Conservation (phyloP, 2,888 invertebrate genomes). For the Eudemis profundana region DNA sequence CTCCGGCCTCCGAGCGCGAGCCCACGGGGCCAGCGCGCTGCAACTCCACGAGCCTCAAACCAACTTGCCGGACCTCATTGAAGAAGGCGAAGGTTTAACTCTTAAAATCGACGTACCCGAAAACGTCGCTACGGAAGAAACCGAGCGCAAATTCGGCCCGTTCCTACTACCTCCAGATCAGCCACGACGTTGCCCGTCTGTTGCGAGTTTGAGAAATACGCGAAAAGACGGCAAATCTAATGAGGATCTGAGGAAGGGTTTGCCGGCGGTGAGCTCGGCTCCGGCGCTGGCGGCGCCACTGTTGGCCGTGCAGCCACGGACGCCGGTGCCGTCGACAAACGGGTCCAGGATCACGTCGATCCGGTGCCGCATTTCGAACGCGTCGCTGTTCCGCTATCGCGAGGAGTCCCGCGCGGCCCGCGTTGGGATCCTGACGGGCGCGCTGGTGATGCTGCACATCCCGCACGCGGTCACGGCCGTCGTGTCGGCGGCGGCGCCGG, state of each 20-base stretch:
- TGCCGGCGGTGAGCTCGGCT: constrained; percentile 82
- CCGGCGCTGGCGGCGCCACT: constrained; percentile 78
- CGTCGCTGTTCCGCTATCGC: constrained; percentile 92
- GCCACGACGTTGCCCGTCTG: constrained; percentile 77
- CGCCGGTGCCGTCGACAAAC: constrained; percentile 76
- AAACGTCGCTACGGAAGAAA: constrained; percentile 56
- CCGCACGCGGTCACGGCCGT: constrained; percentile 84
- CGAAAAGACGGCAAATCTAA: constrained; percentile 75
- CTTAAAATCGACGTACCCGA: constrained; percentile 75
- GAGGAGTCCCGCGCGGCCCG: constrained; percentile 96
- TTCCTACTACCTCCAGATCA: constrained; percentile 78
- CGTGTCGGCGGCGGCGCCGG: constrained; percentile 77
- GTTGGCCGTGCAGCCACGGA: constrained; percentile 66
- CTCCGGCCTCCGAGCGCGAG: constrained; percentile 84
- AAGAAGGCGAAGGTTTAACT: constrained; percentile 78
- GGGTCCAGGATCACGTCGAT: constrained; percentile 90
- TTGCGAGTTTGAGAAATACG: constrained; percentile 74
- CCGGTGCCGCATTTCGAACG: constrained; percentile 92
- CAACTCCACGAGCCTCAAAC: constrained; percentile 79
- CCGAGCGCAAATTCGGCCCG: constrained; percentile 74
- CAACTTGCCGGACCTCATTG: constrained; percentile 72
- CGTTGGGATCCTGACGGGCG: constrained; percentile 87
- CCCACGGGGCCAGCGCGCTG: constrained; percentile 80
- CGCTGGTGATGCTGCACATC: constrained; percentile 90
- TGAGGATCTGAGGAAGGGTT: constrained; percentile 71